Conservation (phyloP, 2,797 vertebrate species). For the Austrolebias charrua region DNA sequence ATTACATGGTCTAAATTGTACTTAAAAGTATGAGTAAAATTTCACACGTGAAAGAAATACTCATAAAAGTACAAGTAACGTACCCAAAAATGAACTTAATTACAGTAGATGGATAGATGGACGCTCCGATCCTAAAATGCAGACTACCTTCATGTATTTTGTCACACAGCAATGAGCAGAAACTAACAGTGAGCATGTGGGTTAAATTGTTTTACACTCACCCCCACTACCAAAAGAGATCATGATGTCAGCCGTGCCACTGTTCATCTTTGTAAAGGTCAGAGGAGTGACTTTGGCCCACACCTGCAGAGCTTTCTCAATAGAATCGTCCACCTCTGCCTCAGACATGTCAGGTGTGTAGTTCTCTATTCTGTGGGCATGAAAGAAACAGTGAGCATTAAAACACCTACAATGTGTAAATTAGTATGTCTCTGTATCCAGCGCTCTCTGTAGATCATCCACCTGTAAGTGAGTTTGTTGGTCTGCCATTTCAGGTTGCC, state of each 20-base stretch:
- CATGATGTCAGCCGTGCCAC: constrained; percentile 88
- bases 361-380: constrained; percentile 82
- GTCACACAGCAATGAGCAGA: no score
- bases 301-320: constrained; percentile 83
- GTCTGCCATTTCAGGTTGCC: constrained; percentile 64
- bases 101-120: no score
- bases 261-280: constrained; percentile 81
- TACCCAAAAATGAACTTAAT: no score
- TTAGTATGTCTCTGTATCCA: no score
- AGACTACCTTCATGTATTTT: no score
- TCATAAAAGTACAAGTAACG: no score
- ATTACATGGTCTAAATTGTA: no score
- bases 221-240: constrained; percentile 81
- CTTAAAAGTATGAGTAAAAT: no score
- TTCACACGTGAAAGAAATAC: no score
- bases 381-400: background rate
- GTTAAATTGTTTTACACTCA: constrained; percentile 23
- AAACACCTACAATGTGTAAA: background rate
- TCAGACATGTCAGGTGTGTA: constrained; percentile 88
- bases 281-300: constrained; percentile 90
- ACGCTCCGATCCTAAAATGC: no score
- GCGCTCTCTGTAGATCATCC: background rate
- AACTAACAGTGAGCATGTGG: no score
- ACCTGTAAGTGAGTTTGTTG: constrained; percentile 22
- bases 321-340: constrained; percentile 84